Base-by-base conservation (phyloP, 2,888 invertebrate genomes). In the Diadegma fenestrale region DNA sequence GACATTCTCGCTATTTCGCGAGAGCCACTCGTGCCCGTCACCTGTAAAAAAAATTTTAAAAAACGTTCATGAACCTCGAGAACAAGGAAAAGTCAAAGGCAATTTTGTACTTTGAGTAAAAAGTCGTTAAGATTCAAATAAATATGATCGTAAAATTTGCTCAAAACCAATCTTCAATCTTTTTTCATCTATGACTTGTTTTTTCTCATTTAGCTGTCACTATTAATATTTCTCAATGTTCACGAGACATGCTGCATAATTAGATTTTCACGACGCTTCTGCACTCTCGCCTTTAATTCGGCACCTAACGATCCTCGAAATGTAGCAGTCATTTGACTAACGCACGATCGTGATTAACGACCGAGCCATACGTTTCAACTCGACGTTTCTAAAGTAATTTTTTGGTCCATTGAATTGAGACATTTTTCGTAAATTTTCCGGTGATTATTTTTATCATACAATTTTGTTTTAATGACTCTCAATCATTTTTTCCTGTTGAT, bases 1-100 rank as follows among this genome's bases (percentile, higher is more conserved):
- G 63, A 51, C 54, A 78, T 78, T 69, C 81, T 61, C 64, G 75
- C 43, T 10, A 41, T 72, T 12, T 58, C 41, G 17, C 43, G 26
- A 64, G 63, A 63, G 10, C 41, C 14, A 45, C 64, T 64, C 17
- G 48, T 48, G 48, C 64, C 71, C 43, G 75, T 80, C 79, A 66
- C 64, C 61, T 58, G 58, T 33, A 22, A 19, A 75, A n/a, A 17
- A 12, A 71, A 63, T n/a, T n/a, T n/a, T n/a, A n/a, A 12, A 19
- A 37, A 30, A 22, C 19, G 19, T 26, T 7, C 26, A 33, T 54
- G 3, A 58, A 71, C 19, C 17, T 7, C 17, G 45, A 26, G 43
- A 26, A 10, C 41, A 14, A 5, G 22, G 10, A 22, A 14, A 22
- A 41, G 17, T n/a, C 2, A 30, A 58, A n/a, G 14, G 30, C 61